Base-by-base conservation (phyloP, 2,888 invertebrate species). In the Conistra vaccinii region DNA sequence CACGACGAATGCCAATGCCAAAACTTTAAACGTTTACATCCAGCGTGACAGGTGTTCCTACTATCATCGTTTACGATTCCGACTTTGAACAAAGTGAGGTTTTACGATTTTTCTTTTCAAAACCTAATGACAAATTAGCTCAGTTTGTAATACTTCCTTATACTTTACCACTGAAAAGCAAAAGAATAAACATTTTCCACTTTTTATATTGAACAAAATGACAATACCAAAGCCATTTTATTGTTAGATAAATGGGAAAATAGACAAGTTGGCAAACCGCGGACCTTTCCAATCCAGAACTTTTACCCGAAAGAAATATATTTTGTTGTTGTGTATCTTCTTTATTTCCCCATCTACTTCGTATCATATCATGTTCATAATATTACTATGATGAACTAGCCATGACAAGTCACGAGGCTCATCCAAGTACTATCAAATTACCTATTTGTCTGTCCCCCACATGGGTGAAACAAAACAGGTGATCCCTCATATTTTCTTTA, bases 31-130 rank as follows among this genome's bases (percentile, higher is more conserved):
- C 80, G 84, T 87, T 89, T 85, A 88, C 88, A 87, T 88, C 85
- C 85, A 84, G 76, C 75, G 90, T 89, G 89, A 87, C 91, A 90
- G 91, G 90, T 91, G 90, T 87, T 87, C 83, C 83, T 88, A 88
- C 89, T 89, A 91, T 91, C 89, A 88, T 74, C 90, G 85, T 91
- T 91, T 91, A 90, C 90, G 91, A 90, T 89, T 91, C 85, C 73
- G 84, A 89, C 89, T 89, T 88, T 86, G 66, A 58, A 80, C 78
- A 83, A 83, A 81, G 86, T 84, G 80, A 72, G 83, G 81, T 85
- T 90, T 90, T 90, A 90, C 84, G 88, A 85, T 89, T 90, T 80
- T 86, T 78, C 80, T 86, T 85, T 80, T 32, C 51, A 29, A 65
- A 80, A 53, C 60, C 80, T 78, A 87, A 85, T 83, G 80, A 83